These are phyloP conservation scores for Atractosteus spatula DNA, from an alignment of 2,113 vertebrate species.

Conservation along the genomic window DNA sequence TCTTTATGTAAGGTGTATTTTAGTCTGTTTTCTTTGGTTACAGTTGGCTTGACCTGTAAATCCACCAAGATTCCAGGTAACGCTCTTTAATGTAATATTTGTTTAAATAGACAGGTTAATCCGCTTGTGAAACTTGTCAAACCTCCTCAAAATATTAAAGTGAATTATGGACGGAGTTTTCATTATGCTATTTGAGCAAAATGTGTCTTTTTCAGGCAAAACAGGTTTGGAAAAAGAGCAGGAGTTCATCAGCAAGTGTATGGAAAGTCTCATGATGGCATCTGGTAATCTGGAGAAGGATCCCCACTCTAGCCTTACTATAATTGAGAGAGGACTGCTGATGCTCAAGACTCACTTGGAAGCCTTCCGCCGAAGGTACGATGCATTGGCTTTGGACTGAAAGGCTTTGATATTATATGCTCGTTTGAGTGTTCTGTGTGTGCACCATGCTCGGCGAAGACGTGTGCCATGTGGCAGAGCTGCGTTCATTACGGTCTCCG, in stretches of 20 bases:
- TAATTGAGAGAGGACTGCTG: conserved; percentile 95
- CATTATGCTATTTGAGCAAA: background rate
- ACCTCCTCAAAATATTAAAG: background rate
- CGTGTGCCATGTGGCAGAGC: too few species aligned
- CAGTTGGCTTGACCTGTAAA: conserved; percentile 2
- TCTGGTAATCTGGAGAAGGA: conserved; percentile 93
- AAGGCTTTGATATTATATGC: too few species aligned
- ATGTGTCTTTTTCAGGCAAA: conserved; percentile 73
- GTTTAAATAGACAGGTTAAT: background rate
- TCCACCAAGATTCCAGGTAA: background rate
- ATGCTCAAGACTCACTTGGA: conserved; percentile 98
- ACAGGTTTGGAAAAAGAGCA: conserved; percentile 96
- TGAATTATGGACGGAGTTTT: background rate
- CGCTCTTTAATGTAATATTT: background rate
- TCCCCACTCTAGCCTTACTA: conserved; percentile 87
- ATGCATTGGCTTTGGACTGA: background rate
- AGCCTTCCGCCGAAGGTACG: conserved; percentile 92
- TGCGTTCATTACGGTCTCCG: too few species aligned
- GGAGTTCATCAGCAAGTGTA: conserved; percentile 99
- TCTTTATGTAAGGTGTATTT: background rate
- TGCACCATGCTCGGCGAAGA: too few species aligned
- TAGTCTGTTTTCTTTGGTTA: background rate
- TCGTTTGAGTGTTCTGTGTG: too few species aligned
- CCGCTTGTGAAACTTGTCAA: background rate
- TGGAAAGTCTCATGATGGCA: conserved; percentile 96